A percentile compares a stretch with the other conserved stretches of the same genome.
Evolutionary conservation across 2,113 vertebrate species (phyloP).

Genomic region (Isichthys henryi): DNA sequence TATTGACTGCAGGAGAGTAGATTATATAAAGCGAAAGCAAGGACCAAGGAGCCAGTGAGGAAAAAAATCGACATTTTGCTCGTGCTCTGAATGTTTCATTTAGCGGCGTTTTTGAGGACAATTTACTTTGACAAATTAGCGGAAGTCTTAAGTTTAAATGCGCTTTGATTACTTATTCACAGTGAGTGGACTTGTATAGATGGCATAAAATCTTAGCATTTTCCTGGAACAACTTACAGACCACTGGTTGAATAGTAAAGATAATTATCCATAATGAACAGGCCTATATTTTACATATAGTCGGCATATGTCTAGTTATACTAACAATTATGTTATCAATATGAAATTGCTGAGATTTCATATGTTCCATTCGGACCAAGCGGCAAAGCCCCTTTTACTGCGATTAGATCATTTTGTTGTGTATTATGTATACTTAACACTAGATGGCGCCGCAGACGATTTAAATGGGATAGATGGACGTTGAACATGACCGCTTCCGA

Average conservation of each 20-base stretch:
- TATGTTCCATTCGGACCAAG: background rate
- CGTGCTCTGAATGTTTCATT: background rate
- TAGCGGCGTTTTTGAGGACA: background rate
- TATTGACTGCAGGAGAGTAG: background rate
- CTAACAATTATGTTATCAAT: background rate
- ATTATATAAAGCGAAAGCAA: background rate
- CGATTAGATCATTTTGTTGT: background rate
- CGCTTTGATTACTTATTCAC: background rate
- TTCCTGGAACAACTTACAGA: background rate
- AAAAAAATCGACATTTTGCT: background rate
- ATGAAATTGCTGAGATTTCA: background rate
- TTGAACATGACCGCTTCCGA: background rate
- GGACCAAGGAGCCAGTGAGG: background rate
- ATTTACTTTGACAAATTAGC: background rate
- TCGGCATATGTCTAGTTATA: background rate
- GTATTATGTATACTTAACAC: background rate
- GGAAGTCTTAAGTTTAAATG: background rate
- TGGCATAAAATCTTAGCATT: background rate
- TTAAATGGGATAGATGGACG: background rate
- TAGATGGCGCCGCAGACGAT: constrained; percentile 7
- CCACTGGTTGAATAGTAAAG: background rate
- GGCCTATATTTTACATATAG: background rate
- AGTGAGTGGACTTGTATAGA: background rate
- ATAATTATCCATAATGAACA: background rate
- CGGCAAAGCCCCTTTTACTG: background rate